Evolutionary conservation across 2,888 invertebrate species (phyloP), one percentile per base, ranked within the genome.

Genomic region (Frankliniella fusca): DNA sequence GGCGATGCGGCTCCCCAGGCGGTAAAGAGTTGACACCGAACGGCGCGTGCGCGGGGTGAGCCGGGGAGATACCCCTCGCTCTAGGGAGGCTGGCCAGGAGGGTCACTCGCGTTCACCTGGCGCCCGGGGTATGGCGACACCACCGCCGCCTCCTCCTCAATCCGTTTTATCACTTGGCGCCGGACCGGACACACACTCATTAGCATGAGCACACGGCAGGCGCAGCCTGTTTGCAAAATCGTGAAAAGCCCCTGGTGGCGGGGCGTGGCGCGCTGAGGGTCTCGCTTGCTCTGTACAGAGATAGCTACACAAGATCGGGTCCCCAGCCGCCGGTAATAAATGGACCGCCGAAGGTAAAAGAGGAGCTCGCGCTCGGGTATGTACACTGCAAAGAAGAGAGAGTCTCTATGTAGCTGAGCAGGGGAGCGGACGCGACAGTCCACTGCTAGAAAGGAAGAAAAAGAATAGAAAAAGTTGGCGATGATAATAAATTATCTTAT

Each of bases 21-120:
- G 70, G 23, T 70, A 70, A 70, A 70, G 70, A 23, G n/a, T 70
- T 23, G 70, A 70, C 70, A 70, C 23, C 70, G 23, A 70, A 70
- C 11, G 18, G 65, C 65, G n/a, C 65, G 65, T n/a, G n/a, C 70
- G 20, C 27, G n/a, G n/a, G 1, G 54, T 7, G 54, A 2, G 54
- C 54, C 54, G 38, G 38, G 38, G 38, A 38, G 38, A 38, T 54
- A 54, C 54, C 18, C 54, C 54, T 15, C 54, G 54, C 54, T 18
- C 54, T 38, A 38, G 38, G 38, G 38, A 38, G 38, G 38, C 38
- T 38, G 38, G 38, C 38, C 3, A 38, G 38, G 38, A 38, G 38
- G 38, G 38, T 38, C 38, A 38, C 38, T 61, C 70, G 70, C 70
- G 70, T 0, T 23, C 70, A 23, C n/a, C 54, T 23, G 23, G 70